A percentile compares a stretch with the other conserved stretches of the same genome.
Evolutionary conservation across 2,113 vertebrate genomes (phyloP).

Genomic region (Larimichthys crocea): DNA sequence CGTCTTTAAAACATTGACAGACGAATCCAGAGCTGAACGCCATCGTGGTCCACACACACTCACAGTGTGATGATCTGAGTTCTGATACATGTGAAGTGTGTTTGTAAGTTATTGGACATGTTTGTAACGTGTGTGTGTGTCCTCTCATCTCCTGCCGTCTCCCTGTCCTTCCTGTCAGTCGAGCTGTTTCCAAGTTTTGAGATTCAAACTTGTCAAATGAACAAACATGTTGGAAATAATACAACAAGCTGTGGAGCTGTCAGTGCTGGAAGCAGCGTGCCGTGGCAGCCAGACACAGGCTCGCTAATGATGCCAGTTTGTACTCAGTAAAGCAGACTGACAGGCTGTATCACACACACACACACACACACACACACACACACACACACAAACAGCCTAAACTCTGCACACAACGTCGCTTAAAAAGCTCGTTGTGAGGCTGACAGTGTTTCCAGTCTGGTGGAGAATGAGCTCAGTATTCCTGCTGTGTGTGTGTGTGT

Average conservation of each 20-base stretch:
- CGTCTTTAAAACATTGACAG: too few species aligned
- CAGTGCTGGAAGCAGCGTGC: constrained; percentile 19
- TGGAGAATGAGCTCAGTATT: constrained; percentile 20
- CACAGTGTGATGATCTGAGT: too few species aligned
- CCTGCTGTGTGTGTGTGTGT: background rate
- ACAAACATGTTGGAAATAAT: constrained; percentile 47
- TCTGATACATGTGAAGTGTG: background rate
- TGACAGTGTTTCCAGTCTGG: constrained; percentile 45
- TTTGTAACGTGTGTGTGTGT: background rate
- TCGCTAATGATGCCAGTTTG: constrained; percentile 57
- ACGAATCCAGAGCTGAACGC: too few species aligned
- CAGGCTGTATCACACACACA: background rate
- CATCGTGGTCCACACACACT: too few species aligned
- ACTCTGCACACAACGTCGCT: constrained; percentile 8
- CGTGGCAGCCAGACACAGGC: constrained; percentile 36
- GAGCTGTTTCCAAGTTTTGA: constrained; percentile 30
- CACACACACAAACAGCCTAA: background rate
- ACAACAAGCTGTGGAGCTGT: constrained; percentile 35
- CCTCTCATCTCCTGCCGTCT: constrained; percentile 15
- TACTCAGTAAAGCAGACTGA: constrained; percentile 37
- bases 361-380: background rate
- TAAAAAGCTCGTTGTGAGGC: background rate
- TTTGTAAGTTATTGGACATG: too few species aligned
- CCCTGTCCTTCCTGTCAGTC: constrained; percentile 39
- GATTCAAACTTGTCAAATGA: constrained; percentile 53